These are phyloP conservation scores for Brachyistius frenatus DNA, from an alignment of 2,113 vertebrate genomes.

Conservation along the genomic window DNA sequence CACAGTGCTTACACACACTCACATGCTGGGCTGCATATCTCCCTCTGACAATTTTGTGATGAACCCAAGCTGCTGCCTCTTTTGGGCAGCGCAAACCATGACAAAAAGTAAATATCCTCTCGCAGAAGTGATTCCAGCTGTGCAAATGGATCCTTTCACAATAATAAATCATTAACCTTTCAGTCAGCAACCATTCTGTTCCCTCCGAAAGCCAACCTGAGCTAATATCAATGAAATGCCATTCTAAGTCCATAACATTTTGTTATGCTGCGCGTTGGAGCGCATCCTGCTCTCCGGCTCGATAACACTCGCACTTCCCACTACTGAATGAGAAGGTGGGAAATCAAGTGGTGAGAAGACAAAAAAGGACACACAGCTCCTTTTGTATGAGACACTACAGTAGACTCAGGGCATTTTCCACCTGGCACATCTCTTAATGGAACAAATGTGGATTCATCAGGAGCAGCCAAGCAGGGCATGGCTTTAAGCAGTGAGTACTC, in stretches of 20 bases:
- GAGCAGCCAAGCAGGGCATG: slow-evolving; percentile 70
- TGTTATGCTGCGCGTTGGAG: slow-evolving; percentile 59
- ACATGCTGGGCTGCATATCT: slow-evolving; percentile 18
- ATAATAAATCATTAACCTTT: slow-evolving; percentile 75
- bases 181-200: slow-evolving; percentile 20
- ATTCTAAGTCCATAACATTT: slow-evolving; percentile 51
- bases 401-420: slow-evolving; percentile 57
- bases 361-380: slow-evolving; percentile 65
- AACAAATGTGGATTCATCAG: slow-evolving; percentile 66
- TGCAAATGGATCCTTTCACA: slow-evolving; percentile 68
- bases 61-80: slow-evolving; percentile 16
- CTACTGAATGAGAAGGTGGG: slow-evolving; percentile 71
- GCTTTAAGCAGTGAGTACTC: slow-evolving; percentile 79
- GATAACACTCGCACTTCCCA: slow-evolving; percentile 76
- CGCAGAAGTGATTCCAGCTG: slow-evolving; percentile 33
- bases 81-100: slow-evolving; percentile 34
- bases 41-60: slow-evolving; percentile 35
- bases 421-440: slow-evolving; percentile 65
- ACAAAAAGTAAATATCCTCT: slow-evolving; percentile 46
- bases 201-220: not conserved
- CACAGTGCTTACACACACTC: slow-evolving; percentile 29
- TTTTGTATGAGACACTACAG: slow-evolving; percentile 33
- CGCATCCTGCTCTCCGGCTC: slow-evolving; percentile 66
- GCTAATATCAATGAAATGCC: slow-evolving; percentile 54
- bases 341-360: slow-evolving; percentile 65